These are phyloP conservation scores for Mellilla xanthometata DNA, from an alignment of 2,888 invertebrate genomes.

Conservation along the genomic window DNA sequence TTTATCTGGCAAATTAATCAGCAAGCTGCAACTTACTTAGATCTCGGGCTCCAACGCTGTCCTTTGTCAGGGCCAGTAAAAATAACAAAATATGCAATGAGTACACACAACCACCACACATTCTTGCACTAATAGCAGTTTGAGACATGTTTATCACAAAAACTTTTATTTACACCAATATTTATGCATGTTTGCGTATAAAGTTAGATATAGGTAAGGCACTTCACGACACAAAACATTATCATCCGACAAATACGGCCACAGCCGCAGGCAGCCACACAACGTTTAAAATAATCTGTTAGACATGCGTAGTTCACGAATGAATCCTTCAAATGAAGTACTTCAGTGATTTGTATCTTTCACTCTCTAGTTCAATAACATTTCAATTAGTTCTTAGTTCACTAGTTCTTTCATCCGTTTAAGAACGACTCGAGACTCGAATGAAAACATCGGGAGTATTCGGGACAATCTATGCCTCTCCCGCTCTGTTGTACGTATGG, in stretches of 20 bases:
- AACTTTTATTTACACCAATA: conserved; percentile 20
- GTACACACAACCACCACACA: conserved; percentile 62
- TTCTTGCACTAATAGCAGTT: conserved; percentile 54
- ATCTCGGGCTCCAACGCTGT: conserved; percentile 57
- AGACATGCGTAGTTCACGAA: background rate
- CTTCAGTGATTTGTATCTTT: no score
- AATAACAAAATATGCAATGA: conserved; percentile 63
- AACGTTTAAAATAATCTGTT: conserved; percentile 5
- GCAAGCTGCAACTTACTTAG: conserved; percentile 54
- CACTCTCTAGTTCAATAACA: no score
- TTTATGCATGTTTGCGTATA: conserved; percentile 26
- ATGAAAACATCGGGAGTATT: no score
- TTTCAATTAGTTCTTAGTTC: no score
- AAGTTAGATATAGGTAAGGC: conserved; percentile 17
- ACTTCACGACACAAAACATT: conserved; percentile 23
- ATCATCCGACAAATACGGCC: conserved; percentile 20
- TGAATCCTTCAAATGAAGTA: no score
- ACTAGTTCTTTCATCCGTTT: no score
- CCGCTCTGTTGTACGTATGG: no score
- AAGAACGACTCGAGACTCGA: no score
- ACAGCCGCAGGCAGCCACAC: conserved; percentile 16
- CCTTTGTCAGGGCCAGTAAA: conserved; percentile 68
- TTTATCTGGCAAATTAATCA: no score
- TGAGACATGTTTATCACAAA: conserved; percentile 39
- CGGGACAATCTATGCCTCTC: no score